phyloP scores from a whole-genome alignment of 2,113 vertebrate species.

The Martes martes region DNA sequence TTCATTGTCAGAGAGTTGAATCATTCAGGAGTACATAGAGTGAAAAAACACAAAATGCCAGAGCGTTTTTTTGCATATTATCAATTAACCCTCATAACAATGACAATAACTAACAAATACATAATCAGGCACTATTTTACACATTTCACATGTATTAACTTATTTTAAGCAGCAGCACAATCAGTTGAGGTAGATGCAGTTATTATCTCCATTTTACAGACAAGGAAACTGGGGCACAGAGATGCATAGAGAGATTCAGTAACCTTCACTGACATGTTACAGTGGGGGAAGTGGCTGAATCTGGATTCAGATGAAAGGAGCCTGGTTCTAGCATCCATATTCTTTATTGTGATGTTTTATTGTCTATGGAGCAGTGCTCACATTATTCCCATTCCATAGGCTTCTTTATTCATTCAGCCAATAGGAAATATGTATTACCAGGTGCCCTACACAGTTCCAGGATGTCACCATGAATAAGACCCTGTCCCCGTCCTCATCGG shows the following conservation, averaged over 20 bases:
- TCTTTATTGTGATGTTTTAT: background rate
- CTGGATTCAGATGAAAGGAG: background rate
- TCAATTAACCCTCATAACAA: background rate
- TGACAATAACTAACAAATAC: background rate
- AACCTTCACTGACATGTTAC: background rate
- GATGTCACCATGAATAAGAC: background rate
- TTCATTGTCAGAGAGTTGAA: background rate
- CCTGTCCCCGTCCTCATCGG: background rate
- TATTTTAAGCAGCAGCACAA: background rate
- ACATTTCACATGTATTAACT: background rate
- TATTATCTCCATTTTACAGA: background rate
- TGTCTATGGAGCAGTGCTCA: background rate
- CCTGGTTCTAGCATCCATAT: background rate
- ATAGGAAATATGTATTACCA: background rate
- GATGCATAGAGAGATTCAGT: background rate
- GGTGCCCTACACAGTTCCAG: background rate
- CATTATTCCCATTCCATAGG: background rate
- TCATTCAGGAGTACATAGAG: background rate
- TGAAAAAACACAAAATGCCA: background rate
- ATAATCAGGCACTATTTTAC: background rate
- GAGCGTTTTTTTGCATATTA: background rate
- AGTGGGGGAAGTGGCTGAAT: background rate
- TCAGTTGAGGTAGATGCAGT: background rate
- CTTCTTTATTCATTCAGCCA: background rate
- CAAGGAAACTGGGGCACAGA: background rate